Percentiles rank a stretch among this genome's conserved stretches.
Conservation (phyloP, 92 coral and sea anemone species). For the Palythoa grandiflora region DNA sequence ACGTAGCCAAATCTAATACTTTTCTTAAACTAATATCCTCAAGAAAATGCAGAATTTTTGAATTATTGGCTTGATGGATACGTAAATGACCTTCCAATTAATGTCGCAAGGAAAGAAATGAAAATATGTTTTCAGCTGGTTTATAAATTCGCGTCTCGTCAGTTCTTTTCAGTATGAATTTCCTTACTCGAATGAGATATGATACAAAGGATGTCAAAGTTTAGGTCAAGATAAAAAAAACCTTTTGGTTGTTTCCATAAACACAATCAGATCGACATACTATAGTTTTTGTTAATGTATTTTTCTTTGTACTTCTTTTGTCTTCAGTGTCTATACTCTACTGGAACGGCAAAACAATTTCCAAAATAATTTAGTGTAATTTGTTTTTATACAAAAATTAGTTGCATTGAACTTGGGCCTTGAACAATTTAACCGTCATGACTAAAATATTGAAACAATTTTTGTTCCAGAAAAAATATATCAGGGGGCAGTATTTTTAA, state of each 20-base stretch:
- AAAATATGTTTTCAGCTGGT: slow-evolving; percentile 9
- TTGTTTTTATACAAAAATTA: background rate
- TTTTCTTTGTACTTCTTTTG: background rate
- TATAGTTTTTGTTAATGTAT: background rate
- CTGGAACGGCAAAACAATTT: background rate
- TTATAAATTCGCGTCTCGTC: background rate
- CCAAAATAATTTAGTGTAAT: background rate
- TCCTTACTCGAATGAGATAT: background rate
- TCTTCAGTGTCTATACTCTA: background rate
- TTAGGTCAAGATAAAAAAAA: background rate
- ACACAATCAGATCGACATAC: background rate
- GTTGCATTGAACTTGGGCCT: background rate
- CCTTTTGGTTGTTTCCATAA: background rate
- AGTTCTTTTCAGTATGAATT: background rate
- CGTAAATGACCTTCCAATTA: background rate
- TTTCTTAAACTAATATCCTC: background rate
- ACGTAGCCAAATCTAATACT: background rate
- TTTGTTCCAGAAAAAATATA: background rate
- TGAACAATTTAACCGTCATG: background rate
- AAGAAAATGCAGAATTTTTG: background rate
- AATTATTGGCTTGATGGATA: background rate
- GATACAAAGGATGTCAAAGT: background rate
- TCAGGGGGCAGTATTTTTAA: background rate
- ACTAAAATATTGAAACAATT: background rate
- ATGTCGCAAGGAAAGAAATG: background rate